Evolutionary conservation across 2,888 invertebrate genomes (phyloP), one percentile per base, ranked within the genome.

Genomic region (Apotomis betuletana): DNA sequence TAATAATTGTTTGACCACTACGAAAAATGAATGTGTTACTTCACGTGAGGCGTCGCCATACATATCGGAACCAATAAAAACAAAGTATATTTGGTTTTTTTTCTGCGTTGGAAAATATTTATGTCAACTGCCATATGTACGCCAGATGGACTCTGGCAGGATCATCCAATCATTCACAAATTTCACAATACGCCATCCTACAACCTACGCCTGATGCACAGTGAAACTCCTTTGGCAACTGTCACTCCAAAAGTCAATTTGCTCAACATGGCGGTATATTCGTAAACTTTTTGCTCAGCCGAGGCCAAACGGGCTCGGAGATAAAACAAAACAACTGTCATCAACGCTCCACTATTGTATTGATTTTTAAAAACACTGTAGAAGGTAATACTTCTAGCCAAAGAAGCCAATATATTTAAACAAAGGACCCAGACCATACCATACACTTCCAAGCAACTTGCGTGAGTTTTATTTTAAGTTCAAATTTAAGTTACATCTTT

Each of bases 321-420:
- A 90, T 90, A 89, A 90, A 91, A 90, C 89, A 90, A 86, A 90
- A 91, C 90, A 92, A 91, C 85, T 90, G 87, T 90, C 89, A 90
- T 91, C 91, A 91, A 83, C 87, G 85, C 44, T 58, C 57, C 57
- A 69, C 69, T 64, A 69, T 69, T 62, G 55, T 69, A 55, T 55
- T 49, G 61, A 55, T 61, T 55, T 55, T 54, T 46, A 46, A 51
- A 49, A 67, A 3, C 9, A n/a, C 12, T 6, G 27, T 0, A 9
- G 65, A 58, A 67, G 13, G 5, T 36, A 46, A 8, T 13, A 13
- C 49, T 36, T 10, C 46, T 51, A 51, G 5, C 36, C 5, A 57
- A 4, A n/a, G n/a, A 54, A 2, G 1, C 5, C 15, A 6, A 44
- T 38, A 63, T 36, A 36, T 62, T 51, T 36, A 46, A 27, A 27